Conservation (phyloP, 2,888 invertebrate genomes). For the Sisyra terminalis region DNA sequence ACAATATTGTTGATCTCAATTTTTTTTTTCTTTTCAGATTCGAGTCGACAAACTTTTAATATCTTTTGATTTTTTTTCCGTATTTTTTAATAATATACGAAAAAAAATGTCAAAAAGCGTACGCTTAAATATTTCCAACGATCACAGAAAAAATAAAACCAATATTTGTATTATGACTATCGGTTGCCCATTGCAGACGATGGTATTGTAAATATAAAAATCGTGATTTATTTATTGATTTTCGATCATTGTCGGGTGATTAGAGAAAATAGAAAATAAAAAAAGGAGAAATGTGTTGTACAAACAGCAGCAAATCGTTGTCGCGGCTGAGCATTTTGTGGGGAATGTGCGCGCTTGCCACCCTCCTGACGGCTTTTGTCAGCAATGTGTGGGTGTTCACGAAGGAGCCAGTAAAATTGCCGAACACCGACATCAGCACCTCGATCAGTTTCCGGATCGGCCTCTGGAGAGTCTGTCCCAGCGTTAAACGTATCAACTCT, state of each 20-base stretch:
- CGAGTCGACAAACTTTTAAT: too few species aligned
- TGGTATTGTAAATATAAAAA: too few species aligned
- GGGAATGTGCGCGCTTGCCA: slow-evolving; percentile 27
- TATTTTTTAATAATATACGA: too few species aligned
- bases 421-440: slow-evolving; percentile 26
- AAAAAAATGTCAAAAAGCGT: too few species aligned
- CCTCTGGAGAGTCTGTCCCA: slow-evolving; percentile 32
- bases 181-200: too few species aligned
- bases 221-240: too few species aligned
- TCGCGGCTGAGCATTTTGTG: slow-evolving; percentile 29
- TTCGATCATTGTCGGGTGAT: background rate
- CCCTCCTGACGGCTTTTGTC: slow-evolving; percentile 29
- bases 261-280: background rate
- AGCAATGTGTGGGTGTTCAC: slow-evolving; percentile 33
- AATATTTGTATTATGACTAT: too few species aligned
- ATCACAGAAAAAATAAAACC: too few species aligned
- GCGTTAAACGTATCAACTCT: slow-evolving; percentile 26
- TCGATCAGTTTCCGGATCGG: slow-evolving; percentile 31
- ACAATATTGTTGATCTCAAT: too few species aligned
- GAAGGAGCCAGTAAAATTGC: slow-evolving; percentile 28
- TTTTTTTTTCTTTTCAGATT: too few species aligned
- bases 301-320: slow-evolving; percentile 18
- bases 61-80: too few species aligned
- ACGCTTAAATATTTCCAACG: too few species aligned
- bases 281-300: slow-evolving; percentile 9